Percentiles rank a stretch among this genome's conserved stretches.
phyloP scores from a whole-genome alignment of 2,797 vertebrate genomes.

The Petrocephalus sullivani region DNA sequence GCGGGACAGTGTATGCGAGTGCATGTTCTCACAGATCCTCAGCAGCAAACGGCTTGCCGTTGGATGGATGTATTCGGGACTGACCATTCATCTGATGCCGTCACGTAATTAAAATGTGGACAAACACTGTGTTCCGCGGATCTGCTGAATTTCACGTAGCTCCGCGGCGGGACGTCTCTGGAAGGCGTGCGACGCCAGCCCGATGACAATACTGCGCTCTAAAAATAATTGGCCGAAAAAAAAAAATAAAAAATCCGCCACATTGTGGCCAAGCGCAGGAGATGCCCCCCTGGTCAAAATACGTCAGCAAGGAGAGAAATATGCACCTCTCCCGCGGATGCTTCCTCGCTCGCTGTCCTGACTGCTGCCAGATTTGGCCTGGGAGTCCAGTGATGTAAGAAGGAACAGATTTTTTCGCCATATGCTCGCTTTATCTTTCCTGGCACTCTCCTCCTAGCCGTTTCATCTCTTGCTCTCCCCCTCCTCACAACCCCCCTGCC shows the following conservation, averaged over 20 bases:
- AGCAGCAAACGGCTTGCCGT: too few species aligned
- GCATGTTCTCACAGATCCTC: neutral
- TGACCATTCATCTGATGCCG: neutral
- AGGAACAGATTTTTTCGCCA: slow-evolving; percentile 45
- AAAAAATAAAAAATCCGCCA: slow-evolving; percentile 2
- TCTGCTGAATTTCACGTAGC: neutral
- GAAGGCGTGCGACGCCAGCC: slow-evolving; percentile 22
- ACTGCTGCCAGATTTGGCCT: slow-evolving; percentile 27
- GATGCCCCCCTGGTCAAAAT: slow-evolving; percentile 26
- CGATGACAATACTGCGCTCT: slow-evolving; percentile 32
- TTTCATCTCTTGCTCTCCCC: slow-evolving; percentile 2
- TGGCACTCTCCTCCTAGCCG: slow-evolving; percentile 23
- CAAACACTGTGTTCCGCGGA: neutral
- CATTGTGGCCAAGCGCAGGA: slow-evolving; percentile 30
- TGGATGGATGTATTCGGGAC: neutral
- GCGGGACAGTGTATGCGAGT: neutral
- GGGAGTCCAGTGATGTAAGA: slow-evolving; percentile 33
- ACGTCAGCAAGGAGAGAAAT: slow-evolving; percentile 33
- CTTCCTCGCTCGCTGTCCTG: slow-evolving; percentile 19
- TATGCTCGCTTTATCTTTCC: slow-evolving; percentile 38
- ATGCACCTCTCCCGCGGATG: slow-evolving; percentile 17
- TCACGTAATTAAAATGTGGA: neutral
- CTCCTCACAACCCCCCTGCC: neutral
- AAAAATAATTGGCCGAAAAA: slow-evolving; percentile 29
- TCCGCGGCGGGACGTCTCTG: neutral